phyloP scores from a whole-genome alignment of 2,888 invertebrate genomes.

The Lycia hirtaria region DNA sequence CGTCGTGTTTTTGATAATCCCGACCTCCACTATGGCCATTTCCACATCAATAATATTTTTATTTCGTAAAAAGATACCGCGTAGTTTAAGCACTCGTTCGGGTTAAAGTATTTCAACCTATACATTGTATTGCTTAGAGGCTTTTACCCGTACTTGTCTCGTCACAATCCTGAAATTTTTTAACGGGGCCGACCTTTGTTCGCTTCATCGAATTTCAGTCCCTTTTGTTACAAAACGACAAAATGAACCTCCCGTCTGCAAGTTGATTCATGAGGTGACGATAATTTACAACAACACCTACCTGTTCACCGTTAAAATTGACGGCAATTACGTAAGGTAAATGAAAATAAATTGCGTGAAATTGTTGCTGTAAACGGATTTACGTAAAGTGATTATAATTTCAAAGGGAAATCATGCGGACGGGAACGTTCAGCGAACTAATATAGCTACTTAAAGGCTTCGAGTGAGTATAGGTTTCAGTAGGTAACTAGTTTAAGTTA shows the following conservation, averaged over 20 bases:
- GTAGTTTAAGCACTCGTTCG: too few relatives aligned
- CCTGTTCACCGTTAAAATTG: constrained; percentile 34
- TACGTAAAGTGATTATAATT: constrained; percentile 54
- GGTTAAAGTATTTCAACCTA: too few relatives aligned
- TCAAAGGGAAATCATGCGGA: constrained; percentile 52
- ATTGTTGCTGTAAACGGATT: constrained; percentile 46
- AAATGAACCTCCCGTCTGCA: constrained; percentile 9
- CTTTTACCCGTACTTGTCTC: constrained; percentile 11
- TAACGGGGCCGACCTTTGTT: constrained; percentile 9
- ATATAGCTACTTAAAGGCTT: constrained; percentile 2
- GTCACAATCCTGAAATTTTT: constrained; percentile 4
- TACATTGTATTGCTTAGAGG: constrained; percentile 32
- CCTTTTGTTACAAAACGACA: constrained; percentile 3
- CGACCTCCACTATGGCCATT: too few relatives aligned
- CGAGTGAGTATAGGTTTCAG: neutral
- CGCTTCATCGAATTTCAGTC: neutral
- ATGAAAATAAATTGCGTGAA: constrained; percentile 38
- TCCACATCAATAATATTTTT: too few relatives aligned
- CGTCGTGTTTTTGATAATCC: too few relatives aligned
- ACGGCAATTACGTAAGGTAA: constrained; percentile 32
- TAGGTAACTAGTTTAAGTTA: neutral
- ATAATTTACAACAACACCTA: constrained; percentile 19
- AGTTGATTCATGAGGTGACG: constrained; percentile 25
- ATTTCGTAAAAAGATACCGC: too few relatives aligned
- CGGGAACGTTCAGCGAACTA: constrained; percentile 28